Percentiles rank a stretch among this genome's conserved stretches.
phyloP scores from a whole-genome alignment of 2,797 vertebrate species.

The Ctenopoma multispine region DNA sequence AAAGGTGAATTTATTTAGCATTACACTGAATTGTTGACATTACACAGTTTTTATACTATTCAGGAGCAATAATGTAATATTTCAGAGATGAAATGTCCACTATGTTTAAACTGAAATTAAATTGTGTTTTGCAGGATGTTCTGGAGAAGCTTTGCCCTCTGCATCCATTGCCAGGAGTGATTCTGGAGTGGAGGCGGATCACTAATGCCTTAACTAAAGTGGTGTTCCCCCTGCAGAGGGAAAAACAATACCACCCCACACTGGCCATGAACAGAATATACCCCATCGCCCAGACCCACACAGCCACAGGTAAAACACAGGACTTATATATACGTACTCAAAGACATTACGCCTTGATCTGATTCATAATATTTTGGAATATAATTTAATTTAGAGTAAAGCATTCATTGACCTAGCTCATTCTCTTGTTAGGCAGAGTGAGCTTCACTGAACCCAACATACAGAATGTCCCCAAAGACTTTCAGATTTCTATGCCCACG shows the following conservation, averaged over 20 bases:
- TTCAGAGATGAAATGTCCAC: neutral
- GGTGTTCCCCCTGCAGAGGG: slow-evolving; percentile 93
- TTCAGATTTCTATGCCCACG: slow-evolving; percentile 93
- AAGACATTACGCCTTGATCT: neutral
- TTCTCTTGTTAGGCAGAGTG: slow-evolving; percentile 87
- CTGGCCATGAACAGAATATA: slow-evolving; percentile 96
- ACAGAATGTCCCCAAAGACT: slow-evolving; percentile 97
- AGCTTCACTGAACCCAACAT: slow-evolving; percentile 96
- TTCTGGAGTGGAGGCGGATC: slow-evolving; percentile 97
- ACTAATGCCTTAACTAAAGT: slow-evolving; percentile 96
- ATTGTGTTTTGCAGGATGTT: slow-evolving; percentile 86
- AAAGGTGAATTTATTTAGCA: slow-evolving; percentile 83
- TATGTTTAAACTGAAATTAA: neutral
- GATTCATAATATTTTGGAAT: neutral
- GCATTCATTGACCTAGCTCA: neutral
- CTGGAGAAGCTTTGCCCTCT: slow-evolving; percentile 92
- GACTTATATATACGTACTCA: neutral
- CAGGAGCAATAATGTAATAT: neutral
- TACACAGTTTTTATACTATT: neutral
- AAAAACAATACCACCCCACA: slow-evolving; percentile 85
- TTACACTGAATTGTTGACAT: neutral
- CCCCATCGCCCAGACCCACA: slow-evolving; percentile 92
- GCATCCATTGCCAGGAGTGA: slow-evolving; percentile 93
- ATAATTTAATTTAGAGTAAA: neutral
- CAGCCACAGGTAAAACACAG: slow-evolving; percentile 89